These are phyloP conservation scores for Alces alces DNA, from an alignment of 2,113 vertebrate genomes.

Conservation along the genomic window DNA sequence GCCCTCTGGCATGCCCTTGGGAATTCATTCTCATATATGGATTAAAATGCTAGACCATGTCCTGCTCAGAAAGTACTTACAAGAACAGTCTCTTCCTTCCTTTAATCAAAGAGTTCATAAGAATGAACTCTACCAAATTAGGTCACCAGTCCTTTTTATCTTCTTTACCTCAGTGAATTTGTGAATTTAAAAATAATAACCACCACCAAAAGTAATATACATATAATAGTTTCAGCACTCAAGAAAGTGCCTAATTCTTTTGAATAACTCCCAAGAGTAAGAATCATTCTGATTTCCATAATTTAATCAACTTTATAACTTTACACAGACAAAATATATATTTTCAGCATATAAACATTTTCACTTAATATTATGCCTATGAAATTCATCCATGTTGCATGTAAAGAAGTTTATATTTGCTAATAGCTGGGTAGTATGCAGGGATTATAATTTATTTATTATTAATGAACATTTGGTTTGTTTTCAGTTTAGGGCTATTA, in stretches of 20 bases:
- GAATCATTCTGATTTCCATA: background rate
- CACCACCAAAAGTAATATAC: background rate
- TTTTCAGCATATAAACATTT: background rate
- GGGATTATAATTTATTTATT: background rate
- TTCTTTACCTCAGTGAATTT: background rate
- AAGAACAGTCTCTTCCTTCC: background rate
- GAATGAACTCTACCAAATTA: background rate
- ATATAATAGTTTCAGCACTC: background rate
- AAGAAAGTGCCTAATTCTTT: background rate
- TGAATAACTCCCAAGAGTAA: background rate
- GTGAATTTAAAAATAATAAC: background rate
- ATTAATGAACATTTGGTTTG: background rate
- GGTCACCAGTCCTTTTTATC: background rate
- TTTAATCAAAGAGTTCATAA: background rate
- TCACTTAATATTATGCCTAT: background rate
- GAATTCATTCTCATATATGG: background rate
- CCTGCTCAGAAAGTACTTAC: background rate
- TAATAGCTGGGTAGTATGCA: background rate
- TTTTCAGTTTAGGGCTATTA: background rate
- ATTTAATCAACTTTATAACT: background rate
- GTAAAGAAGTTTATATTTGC: background rate
- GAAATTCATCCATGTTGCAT: background rate
- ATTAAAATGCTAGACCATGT: background rate
- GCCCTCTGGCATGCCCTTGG: background rate
- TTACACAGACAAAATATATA: background rate